Evolutionary conservation across 2,888 invertebrate genomes (phyloP).

Genomic region (Epirrita christyi): DNA sequence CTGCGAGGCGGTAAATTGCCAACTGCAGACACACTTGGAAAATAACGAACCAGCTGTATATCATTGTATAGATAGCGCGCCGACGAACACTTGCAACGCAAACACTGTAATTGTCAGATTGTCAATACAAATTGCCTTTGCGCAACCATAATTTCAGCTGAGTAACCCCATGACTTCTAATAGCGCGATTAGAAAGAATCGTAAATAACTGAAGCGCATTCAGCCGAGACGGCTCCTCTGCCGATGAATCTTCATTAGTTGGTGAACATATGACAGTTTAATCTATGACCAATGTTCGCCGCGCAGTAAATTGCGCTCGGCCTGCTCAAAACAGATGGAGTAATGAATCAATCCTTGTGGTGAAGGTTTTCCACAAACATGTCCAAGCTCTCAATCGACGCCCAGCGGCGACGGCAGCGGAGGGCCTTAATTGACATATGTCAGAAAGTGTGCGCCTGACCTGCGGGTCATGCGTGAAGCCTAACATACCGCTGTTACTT

Average conservation of each 20-base stretch:
- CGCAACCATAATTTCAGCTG: constrained; percentile 40
- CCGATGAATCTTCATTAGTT: constrained; percentile 59
- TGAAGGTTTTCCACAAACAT: constrained; percentile 80
- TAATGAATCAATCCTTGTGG: constrained; percentile 78
- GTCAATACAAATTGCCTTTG: constrained; percentile 55
- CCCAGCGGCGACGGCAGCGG: constrained; percentile 60
- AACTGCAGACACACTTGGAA: constrained; percentile 71
- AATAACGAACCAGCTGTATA: constrained; percentile 72
- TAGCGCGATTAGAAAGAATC: constrained; percentile 44
- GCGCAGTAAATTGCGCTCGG: constrained; percentile 58
- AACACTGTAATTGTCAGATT: constrained; percentile 69
- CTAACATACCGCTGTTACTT: constrained; percentile 75
- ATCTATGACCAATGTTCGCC: constrained; percentile 48
- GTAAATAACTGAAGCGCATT: constrained; percentile 43
- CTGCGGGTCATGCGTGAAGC: constrained; percentile 78
- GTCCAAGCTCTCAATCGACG: constrained; percentile 80
- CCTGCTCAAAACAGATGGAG: constrained; percentile 56
- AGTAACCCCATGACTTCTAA: constrained; percentile 40
- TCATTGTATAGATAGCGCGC: constrained; percentile 54
- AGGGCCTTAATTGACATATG: constrained; percentile 83
- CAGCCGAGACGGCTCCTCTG: constrained; percentile 35
- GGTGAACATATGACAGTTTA: constrained; percentile 50
- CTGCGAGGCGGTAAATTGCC: constrained; percentile 77
- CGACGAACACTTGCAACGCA: constrained; percentile 50
- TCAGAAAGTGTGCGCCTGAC: constrained; percentile 80